A percentile compares a stretch with the other conserved stretches of the same genome.
phyloP scores from a whole-genome alignment of 53 echinoderm and acorn worm genomes.

The Luidia sarsii region DNA sequence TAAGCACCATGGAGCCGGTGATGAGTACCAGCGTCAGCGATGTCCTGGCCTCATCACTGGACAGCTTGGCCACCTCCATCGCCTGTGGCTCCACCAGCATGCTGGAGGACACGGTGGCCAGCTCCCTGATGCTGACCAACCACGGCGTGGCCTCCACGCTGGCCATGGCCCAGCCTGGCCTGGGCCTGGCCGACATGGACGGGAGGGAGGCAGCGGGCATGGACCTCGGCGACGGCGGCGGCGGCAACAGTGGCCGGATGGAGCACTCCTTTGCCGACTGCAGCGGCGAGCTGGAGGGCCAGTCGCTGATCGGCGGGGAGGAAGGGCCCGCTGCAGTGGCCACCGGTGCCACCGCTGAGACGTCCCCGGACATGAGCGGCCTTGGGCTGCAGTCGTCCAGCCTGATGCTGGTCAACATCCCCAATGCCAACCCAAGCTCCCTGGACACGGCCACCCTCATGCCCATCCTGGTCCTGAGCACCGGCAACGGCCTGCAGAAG shows the following conservation, averaged over 20 bases:
- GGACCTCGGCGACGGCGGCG: neutral
- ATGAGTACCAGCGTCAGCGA: conserved; percentile 30
- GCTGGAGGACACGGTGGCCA: conserved; percentile 35
- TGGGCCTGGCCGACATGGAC: conserved; percentile 61
- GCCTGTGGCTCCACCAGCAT: conserved; percentile 35
- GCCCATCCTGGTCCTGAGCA: conserved; percentile 78
- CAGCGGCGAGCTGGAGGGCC: conserved; percentile 18
- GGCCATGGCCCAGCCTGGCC: conserved; percentile 68
- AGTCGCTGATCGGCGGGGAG: conserved; percentile 25
- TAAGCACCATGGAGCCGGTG: conserved; percentile 30
- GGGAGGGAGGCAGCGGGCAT: conserved; percentile 7
- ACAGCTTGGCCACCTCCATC: conserved; percentile 41
- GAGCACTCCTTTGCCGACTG: conserved; percentile 30
- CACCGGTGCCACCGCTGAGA: too few relatives aligned
- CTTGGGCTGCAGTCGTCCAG: conserved; percentile 71
- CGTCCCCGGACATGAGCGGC: conserved; percentile 48
- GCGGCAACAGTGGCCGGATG: neutral
- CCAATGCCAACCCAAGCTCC: conserved; percentile 42
- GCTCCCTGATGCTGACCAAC: conserved; percentile 34
- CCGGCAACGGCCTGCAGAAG: conserved; percentile 54
- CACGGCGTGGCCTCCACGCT: conserved; percentile 60
- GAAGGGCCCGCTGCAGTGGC: too few relatives aligned
- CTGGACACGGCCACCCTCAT: conserved; percentile 58
- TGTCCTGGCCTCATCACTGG: conserved; percentile 22
- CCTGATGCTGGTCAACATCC: conserved; percentile 76